phyloP scores from a whole-genome alignment of 2,113 vertebrate genomes.

The Cranoglanis bouderius region DNA sequence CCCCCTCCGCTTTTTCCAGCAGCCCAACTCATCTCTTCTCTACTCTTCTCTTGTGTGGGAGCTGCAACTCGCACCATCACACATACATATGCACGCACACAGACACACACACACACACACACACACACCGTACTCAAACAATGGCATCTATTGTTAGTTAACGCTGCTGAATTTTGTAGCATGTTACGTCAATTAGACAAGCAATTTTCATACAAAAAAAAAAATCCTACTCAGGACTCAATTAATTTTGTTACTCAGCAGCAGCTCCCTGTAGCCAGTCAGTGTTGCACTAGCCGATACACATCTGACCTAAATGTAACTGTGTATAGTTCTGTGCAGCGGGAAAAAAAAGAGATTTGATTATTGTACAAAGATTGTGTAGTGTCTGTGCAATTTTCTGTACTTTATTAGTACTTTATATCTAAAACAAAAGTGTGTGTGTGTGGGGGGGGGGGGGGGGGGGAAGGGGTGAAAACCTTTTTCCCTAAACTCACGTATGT shows the following conservation, averaged over 20 bases:
- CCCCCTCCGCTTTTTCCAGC: slow-evolving; percentile 41
- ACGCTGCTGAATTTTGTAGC: not conserved
- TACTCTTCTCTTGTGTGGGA: slow-evolving; percentile 9
- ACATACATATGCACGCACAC: slow-evolving; percentile 11
- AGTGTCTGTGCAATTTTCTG: no score
- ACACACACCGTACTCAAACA: slow-evolving; percentile 3
- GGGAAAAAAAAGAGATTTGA: no score
- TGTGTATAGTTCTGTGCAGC: not conserved
- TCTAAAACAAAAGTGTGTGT: no score
- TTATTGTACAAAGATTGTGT: no score
- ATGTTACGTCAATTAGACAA: not conserved
- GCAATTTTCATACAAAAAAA: not conserved
- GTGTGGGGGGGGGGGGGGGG: no score
- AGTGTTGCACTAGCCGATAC: not conserved
- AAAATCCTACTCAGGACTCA: not conserved
- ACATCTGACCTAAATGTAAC: not conserved
- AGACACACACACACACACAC: slow-evolving; percentile 9
- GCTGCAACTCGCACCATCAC: not conserved
- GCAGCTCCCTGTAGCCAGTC: not conserved
- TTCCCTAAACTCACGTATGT: no score
- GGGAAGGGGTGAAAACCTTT: no score
- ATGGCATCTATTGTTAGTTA: slow-evolving; percentile 37
- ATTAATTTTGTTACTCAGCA: not conserved
- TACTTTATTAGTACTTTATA: no score
- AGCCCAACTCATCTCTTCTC: slow-evolving; percentile 42